phyloP scores from a whole-genome alignment of 2,888 invertebrate species.

The Parnassius orleans region DNA sequence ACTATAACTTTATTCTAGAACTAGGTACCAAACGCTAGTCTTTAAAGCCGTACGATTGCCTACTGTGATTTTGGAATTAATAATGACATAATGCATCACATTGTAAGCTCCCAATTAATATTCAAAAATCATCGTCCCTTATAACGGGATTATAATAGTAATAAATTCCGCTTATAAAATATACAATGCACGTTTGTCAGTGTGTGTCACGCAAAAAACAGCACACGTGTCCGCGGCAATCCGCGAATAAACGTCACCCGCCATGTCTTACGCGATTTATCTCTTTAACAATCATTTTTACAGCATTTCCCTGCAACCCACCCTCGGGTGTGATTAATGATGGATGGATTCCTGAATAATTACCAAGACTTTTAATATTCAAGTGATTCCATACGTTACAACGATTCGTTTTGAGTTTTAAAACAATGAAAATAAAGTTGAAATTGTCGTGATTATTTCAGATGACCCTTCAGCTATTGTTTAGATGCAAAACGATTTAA shows the following conservation, averaged over 20 bases:
- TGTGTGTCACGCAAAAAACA: constrained; percentile 41
- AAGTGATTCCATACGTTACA: constrained; percentile 62
- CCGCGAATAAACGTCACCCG: constrained; percentile 67
- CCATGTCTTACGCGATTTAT: constrained; percentile 75
- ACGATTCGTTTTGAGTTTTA: constrained; percentile 43
- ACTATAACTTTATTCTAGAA: too few relatives aligned
- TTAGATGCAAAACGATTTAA: constrained; percentile 43
- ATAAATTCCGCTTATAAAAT: constrained; percentile 59
- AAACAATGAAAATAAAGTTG: constrained; percentile 40
- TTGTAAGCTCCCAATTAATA: constrained; percentile 42
- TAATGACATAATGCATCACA: not conserved
- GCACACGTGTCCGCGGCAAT: constrained; percentile 49
- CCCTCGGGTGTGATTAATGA: constrained; percentile 78
- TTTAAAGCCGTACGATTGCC: too few relatives aligned
- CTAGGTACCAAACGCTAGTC: too few relatives aligned
- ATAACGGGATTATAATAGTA: constrained; percentile 44
- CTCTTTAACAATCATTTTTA: constrained; percentile 80
- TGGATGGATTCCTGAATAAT: constrained; percentile 82
- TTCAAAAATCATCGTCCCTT: constrained; percentile 50
- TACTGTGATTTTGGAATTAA: too few relatives aligned
- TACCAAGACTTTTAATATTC: constrained; percentile 81
- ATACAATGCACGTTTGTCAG: constrained; percentile 42
- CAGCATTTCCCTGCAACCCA: constrained; percentile 68
- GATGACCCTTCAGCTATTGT: constrained; percentile 68
- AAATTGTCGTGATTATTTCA: constrained; percentile 42